Percentiles rank a stretch among this genome's conserved stretches.
Evolutionary conservation across 2,888 invertebrate genomes (phyloP).

Genomic region (Ypsolopha scabrella): DNA sequence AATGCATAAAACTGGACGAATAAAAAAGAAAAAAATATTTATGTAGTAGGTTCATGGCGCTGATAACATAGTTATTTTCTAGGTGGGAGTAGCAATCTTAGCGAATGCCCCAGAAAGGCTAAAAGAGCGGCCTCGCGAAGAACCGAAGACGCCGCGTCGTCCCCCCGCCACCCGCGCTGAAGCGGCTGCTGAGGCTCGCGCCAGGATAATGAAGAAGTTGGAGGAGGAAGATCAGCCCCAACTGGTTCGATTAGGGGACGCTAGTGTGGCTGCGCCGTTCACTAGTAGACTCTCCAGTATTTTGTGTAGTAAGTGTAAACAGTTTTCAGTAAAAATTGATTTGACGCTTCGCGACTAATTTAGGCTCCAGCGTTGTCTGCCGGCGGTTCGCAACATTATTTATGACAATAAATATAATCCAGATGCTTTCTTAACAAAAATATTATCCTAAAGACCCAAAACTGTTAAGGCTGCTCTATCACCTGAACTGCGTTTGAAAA

Average conservation of each 20-base stretch:
- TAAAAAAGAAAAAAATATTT: no score
- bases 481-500: no score
- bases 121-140: conserved; percentile 44
- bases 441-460: no score
- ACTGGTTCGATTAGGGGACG: conserved; percentile 96
- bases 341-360: no score
- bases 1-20: no score
- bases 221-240: conserved; percentile 90
- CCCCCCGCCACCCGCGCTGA: conserved; percentile 30
- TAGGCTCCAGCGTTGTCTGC: no score
- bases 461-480: no score
- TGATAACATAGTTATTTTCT: neutral
- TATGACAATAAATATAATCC: no score
- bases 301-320: conserved; percentile 83
- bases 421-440: no score
- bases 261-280: conserved; percentile 99
- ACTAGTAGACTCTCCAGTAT: conserved; percentile 97
- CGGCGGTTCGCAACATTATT: no score
- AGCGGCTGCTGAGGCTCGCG: conserved; percentile 25
- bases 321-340: neutral
- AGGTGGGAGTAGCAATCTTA: conserved; percentile 89
- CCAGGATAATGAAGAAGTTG: conserved; percentile 84
- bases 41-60: neutral
- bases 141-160: conserved; percentile 66
- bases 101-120: conserved; percentile 80